These are phyloP conservation scores for Myodes glareolus DNA, from an alignment of 2,113 vertebrate species.

Conservation along the genomic window DNA sequence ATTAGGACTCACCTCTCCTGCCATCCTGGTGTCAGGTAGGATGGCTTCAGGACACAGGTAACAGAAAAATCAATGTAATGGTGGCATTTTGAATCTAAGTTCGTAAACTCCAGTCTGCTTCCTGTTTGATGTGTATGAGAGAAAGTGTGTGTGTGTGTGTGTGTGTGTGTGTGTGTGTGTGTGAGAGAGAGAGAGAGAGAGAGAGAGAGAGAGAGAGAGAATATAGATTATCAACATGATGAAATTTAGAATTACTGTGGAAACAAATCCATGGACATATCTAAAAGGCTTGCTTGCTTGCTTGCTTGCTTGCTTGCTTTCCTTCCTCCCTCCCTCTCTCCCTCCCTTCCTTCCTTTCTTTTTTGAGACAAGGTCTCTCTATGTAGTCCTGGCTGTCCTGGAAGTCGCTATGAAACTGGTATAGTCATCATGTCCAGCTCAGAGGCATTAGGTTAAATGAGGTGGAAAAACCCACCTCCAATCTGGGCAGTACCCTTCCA, in stretches of 20 bases:
- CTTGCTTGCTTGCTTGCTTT: accelerated
- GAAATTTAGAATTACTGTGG: background rate
- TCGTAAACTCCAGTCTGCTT: accelerated
- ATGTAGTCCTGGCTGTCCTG: background rate
- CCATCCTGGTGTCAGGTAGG: accelerated
- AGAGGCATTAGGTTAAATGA: background rate
- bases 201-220: background rate
- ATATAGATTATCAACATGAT: background rate
- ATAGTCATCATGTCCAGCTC: background rate
- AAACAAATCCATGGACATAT: background rate
- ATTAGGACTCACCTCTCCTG: background rate
- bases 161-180: background rate
- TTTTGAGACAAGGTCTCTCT: background rate
- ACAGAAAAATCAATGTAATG: background rate
- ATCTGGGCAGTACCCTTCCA: background rate
- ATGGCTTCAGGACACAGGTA: accelerated
- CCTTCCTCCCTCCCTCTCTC: accelerated
- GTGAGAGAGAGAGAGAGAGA: background rate
- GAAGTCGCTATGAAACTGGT: background rate
- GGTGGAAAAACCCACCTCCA: background rate
- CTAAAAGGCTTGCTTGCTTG: background rate
- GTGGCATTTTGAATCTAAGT: background rate
- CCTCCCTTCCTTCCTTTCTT: background rate
- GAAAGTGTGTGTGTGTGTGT: background rate
- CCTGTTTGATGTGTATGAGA: background rate